Evolutionary conservation across 35 echinoderm and acorn worm species (phyloP).

Genomic region (Amphiura filiformis): DNA sequence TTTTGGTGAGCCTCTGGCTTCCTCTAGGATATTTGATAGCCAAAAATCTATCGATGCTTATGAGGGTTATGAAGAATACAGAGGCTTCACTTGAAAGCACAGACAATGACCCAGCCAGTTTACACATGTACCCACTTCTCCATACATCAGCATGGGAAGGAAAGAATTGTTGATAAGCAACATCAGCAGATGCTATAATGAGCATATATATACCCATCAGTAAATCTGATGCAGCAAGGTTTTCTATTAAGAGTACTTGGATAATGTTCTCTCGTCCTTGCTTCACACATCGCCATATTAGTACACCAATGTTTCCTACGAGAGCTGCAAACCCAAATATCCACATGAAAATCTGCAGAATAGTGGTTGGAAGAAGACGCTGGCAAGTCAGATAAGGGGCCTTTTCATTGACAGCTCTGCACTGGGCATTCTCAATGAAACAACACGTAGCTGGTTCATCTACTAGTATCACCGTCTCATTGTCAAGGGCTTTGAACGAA

Average conservation of each 20-base stretch:
- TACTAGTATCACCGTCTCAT: not conserved
- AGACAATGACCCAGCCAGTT: not conserved
- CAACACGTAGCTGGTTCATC: not conserved
- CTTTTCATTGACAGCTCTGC: not conserved
- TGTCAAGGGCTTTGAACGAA: not conserved
- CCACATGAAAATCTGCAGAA: conserved; percentile 13
- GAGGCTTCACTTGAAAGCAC: conserved; percentile 4
- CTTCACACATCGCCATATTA: conserved; percentile 12
- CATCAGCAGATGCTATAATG: not conserved
- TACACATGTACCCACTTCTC: not conserved
- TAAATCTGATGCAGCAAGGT: conserved; percentile 47
- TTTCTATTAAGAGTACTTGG: not conserved
- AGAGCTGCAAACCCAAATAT: conserved; percentile 34
- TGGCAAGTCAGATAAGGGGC: not conserved
- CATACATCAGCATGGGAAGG: not conserved
- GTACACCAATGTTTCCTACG: conserved; percentile 37
- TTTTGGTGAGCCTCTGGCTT: not conserved
- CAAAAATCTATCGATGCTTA: not conserved
- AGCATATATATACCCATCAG: conserved; percentile 40
- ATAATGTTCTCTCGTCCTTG: not conserved
- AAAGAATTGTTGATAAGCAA: not conserved
- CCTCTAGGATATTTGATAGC: not conserved
- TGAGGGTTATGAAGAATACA: conserved; percentile 9
- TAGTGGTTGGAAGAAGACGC: not conserved
- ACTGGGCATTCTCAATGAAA: not conserved